Conservation (phyloP, 2,888 invertebrate species). For the Dione vanillae region DNA sequence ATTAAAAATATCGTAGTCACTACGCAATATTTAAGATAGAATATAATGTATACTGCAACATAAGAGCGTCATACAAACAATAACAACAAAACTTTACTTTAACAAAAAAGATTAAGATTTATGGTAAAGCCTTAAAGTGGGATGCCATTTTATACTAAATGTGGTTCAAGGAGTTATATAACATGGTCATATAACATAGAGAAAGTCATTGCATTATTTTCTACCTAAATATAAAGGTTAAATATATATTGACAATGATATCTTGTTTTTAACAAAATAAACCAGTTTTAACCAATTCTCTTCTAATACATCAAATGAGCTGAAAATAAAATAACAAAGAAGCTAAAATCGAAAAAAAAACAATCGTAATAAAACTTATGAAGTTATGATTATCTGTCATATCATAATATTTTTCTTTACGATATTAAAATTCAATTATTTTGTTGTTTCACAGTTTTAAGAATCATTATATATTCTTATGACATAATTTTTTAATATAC, state of each 20-base stretch:
- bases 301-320: too few species aligned
- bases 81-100: conserved; percentile 14
- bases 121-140: conserved; percentile 14
- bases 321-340: neutral
- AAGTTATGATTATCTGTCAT: neutral
- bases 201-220: conserved; percentile 32
- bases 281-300: neutral
- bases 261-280: conserved; percentile 2
- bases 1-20: too few species aligned
- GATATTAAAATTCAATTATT: too few species aligned
- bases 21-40: neutral
- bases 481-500: too few species aligned
- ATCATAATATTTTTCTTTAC: neutral
- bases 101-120: conserved; percentile 14
- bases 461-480: too few species aligned
- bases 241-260: conserved; percentile 13
- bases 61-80: neutral
- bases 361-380: too few species aligned
- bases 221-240: conserved; percentile 9
- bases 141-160: conserved; percentile 13
- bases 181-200: conserved; percentile 20
- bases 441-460: too few species aligned
- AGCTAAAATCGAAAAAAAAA: too few species aligned
- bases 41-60: neutral
- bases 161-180: conserved; percentile 18